Evolutionary conservation across 1,140 invertebrate genomes (phyloP), one percentile per base, ranked within the genome.

Genomic region (Heliconius himera): DNA sequence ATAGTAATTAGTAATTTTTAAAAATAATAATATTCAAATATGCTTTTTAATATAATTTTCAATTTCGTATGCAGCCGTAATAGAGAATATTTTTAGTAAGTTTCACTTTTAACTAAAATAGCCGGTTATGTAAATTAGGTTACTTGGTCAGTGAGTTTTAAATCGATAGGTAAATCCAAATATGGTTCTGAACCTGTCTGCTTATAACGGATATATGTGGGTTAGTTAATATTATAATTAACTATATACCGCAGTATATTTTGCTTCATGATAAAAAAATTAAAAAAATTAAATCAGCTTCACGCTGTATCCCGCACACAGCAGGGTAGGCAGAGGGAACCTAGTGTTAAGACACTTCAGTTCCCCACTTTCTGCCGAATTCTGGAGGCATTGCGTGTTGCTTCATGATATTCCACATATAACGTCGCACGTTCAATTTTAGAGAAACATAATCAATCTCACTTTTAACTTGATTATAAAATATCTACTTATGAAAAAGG

Each of bases 121-220:
- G 26, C 26, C 26, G 60, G 60, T 29, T 16, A 66, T 11, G 11
- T 66, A 26, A 66, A 26, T 29, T 66, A 66, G 60, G 60, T 66
- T n/a, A 66, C 26, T 16, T 66, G 60, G 60, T 66, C 60, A 66
- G 60, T 26, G 22, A 66, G 3, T 66, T 66, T 66, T 66, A 29
- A 66, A 22, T 29, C 22, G 60, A 66, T 66, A 66, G 60, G 60
- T 29, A 66, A 66, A 66, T 66, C 9, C 22, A 66, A 66, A 66
- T 66, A 66, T 29, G 8, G 8, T 22, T 5, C 22, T 66, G 11
- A 66, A 66, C 11, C 26, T 29, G 60, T 66, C 60, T 26, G 8
- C 26, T 29, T 66, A 29, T 66, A 29, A 13, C 26, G 13, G 60
- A 66, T 66, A 66, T 13, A 46, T 46, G 41, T 66, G 18, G 60